These are phyloP conservation scores for Lapara coniferarum DNA, from an alignment of 2,888 invertebrate genomes.

Conservation along the genomic window DNA sequence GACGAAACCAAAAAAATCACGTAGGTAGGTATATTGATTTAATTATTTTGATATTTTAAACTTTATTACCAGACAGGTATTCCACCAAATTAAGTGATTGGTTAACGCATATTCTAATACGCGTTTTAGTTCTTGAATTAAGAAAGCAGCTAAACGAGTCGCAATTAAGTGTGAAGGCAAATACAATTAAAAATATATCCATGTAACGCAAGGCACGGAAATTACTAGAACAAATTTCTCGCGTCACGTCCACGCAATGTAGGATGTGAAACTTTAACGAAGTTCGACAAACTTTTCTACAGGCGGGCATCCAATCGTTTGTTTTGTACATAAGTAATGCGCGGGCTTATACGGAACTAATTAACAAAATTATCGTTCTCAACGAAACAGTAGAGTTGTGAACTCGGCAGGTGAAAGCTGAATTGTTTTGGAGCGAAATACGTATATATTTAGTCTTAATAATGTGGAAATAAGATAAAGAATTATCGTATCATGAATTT, in stretches of 20 bases:
- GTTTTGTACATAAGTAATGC: slow-evolving; percentile 15
- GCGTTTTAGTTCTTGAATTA: too few relatives aligned
- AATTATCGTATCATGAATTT: too few relatives aligned
- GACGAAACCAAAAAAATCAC: too few relatives aligned
- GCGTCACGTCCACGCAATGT: slow-evolving; percentile 22
- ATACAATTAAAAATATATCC: not conserved
- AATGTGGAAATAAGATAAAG: too few relatives aligned
- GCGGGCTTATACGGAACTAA: slow-evolving; percentile 6
- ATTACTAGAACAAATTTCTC: slow-evolving; percentile 8
- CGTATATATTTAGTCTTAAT: too few relatives aligned
- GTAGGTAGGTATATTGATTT: too few relatives aligned
- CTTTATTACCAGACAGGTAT: too few relatives aligned
- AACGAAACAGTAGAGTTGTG: not conserved
- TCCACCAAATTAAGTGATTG: too few relatives aligned
- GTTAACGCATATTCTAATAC: too few relatives aligned
- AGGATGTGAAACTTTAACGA: slow-evolving; percentile 25
- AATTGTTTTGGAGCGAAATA: too few relatives aligned
- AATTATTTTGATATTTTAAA: too few relatives aligned
- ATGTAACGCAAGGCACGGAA: not conserved
- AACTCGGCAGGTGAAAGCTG: too few relatives aligned
- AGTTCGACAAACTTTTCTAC: slow-evolving; percentile 21
- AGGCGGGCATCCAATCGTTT: slow-evolving; percentile 19
- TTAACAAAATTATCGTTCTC: slow-evolving; percentile 18
- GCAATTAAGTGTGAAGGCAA: not conserved
- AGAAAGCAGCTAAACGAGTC: not conserved